Percentiles rank a stretch among this genome's conserved stretches.
Evolutionary conservation across 2,797 vertebrate species (phyloP).

Genomic region (Falco cherrug): DNA sequence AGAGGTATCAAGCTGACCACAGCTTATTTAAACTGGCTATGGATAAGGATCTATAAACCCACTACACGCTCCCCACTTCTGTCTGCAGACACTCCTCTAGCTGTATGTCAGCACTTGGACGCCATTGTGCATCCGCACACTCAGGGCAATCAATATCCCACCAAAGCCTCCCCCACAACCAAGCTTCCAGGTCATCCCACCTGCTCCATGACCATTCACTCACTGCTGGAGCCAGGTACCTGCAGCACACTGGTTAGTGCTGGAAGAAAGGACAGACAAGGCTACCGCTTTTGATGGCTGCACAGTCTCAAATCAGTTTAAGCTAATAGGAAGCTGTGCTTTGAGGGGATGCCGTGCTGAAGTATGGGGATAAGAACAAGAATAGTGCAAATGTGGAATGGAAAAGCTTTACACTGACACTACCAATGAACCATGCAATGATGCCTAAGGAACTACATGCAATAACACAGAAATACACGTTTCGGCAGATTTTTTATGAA

Average conservation of each 20-base stretch:
- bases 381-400: not conserved
- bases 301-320: not conserved
- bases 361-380: not conserved
- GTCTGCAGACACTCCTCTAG: not conserved
- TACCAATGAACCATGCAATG: not conserved
- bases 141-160: not conserved
- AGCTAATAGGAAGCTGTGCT: not conserved
- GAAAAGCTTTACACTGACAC: not conserved
- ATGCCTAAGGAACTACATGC: not conserved
- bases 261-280: not conserved
- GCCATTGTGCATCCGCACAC: rapidly evolving
- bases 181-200: not conserved
- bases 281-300: not conserved
- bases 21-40: not conserved
- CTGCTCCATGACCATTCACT: not conserved
- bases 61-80: not conserved
- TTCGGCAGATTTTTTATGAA: not conserved
- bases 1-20: not conserved
- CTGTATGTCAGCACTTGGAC: not conserved
- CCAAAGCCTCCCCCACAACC: not conserved
- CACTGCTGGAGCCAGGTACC: not conserved
- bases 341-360: not conserved
- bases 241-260: rapidly evolving
- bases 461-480: not conserved
- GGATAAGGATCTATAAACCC: not conserved